Percentiles rank a stretch among this genome's conserved stretches.
Conservation (phyloP, 2,888 invertebrate species). For the Habroteleia sp. region DNA sequence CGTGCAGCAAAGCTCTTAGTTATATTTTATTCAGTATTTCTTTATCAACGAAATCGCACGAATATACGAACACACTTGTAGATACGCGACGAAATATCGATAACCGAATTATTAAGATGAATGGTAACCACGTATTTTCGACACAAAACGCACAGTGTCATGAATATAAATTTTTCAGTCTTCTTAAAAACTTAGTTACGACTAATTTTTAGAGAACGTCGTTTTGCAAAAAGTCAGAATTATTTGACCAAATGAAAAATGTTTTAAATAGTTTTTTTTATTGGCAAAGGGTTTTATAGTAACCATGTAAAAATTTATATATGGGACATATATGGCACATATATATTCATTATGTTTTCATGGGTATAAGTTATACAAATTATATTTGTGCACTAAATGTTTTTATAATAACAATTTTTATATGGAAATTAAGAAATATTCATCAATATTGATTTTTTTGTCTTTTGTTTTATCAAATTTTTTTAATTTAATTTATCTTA, state of each 20-base stretch:
- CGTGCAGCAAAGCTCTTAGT: neutral
- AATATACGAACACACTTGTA: neutral
- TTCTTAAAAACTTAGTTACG: conserved; percentile 23
- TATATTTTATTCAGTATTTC: conserved; percentile 52
- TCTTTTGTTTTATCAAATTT: no score
- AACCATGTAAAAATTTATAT: no score
- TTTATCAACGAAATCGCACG: conserved; percentile 37
- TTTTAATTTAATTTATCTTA: no score
- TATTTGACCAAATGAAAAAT: conserved; percentile 12
- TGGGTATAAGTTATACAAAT: no score
- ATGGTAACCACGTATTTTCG: conserved; percentile 35
- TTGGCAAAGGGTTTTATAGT: conserved; percentile 6
- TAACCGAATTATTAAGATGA: conserved; percentile 55
- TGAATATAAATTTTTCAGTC: conserved; percentile 32
- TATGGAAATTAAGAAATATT: no score
- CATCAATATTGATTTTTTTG: no score
- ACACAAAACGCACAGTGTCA: conserved; percentile 17
- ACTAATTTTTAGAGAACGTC: neutral
- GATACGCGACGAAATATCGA: conserved; percentile 23
- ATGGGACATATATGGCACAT: no score
- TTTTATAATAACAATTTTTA: no score
- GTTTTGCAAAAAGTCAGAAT: conserved; percentile 12
- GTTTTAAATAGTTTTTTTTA: conserved; percentile 1
- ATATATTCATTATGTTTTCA: no score
- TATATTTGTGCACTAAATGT: no score